Evolutionary conservation across 2,888 invertebrate genomes (phyloP).

Genomic region (Nephrocerus scutellatus): DNA sequence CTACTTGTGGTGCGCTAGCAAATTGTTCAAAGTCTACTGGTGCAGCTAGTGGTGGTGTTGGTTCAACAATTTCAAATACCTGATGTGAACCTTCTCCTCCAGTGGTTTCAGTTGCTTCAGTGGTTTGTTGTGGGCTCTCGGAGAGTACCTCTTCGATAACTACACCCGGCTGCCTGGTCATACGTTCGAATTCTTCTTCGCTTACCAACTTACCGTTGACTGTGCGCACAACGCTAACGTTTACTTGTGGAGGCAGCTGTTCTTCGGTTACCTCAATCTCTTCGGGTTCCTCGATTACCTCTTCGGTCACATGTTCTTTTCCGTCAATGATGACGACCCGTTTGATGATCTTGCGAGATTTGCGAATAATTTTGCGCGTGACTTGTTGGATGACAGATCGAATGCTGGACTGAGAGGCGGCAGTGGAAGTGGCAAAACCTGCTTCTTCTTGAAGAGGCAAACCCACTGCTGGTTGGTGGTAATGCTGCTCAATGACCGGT

Average conservation of each 20-base stretch:
- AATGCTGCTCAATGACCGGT: constrained; percentile 41
- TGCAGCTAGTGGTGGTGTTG: constrained; percentile 29
- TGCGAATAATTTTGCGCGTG: constrained; percentile 67
- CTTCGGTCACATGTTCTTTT: constrained; percentile 75
- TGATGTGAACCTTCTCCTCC: too few species aligned
- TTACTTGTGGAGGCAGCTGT: constrained; percentile 37
- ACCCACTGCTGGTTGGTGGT: constrained; percentile 28
- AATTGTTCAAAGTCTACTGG: too few species aligned
- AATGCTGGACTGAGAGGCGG: constrained; percentile 45
- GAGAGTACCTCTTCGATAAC: constrained; percentile 38
- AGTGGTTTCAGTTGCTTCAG: constrained; percentile 23
- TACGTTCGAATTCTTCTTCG: constrained; percentile 40
- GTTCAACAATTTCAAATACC: constrained; percentile 47
- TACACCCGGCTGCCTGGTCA: constrained; percentile 39
- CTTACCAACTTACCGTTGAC: constrained; percentile 50
- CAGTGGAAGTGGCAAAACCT: constrained; percentile 25
- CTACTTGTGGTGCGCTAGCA: constrained; percentile 43
- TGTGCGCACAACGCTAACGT: constrained; percentile 53
- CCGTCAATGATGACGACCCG: constrained; percentile 73
- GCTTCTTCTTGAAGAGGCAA: constrained; percentile 42
- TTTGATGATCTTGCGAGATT: constrained; percentile 67
- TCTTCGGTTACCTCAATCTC: constrained; percentile 43
- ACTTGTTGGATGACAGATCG: constrained; percentile 77
- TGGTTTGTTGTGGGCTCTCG: constrained; percentile 24
- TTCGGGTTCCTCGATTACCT: constrained; percentile 78